Percentiles rank a stretch among this genome's conserved stretches.
phyloP scores from a whole-genome alignment of 2,113 vertebrate species.

The Gallinago media region DNA sequence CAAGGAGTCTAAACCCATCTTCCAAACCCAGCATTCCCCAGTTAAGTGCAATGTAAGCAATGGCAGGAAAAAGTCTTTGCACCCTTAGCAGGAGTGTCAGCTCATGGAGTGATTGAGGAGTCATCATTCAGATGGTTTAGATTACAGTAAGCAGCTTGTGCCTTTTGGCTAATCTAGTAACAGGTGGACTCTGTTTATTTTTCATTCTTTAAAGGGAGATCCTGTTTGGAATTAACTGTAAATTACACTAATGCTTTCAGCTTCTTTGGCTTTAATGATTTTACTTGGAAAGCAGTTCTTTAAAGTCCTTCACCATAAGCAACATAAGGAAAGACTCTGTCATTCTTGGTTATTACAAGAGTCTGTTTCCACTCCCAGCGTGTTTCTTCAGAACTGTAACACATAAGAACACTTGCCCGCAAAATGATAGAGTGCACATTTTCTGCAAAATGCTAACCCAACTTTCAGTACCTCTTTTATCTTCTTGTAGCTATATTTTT shows the following conservation, averaged over 20 bases:
- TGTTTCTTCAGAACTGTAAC: neutral
- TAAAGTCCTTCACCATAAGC: neutral
- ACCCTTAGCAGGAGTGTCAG: neutral
- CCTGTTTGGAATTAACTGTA: neutral
- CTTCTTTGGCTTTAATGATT: neutral
- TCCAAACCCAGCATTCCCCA: neutral
- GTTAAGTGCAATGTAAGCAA: neutral
- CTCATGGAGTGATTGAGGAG: neutral
- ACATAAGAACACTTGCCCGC: neutral
- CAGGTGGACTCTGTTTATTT: constrained; percentile 43
- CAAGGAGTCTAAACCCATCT: neutral
- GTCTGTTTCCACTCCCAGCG: neutral
- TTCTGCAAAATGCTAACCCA: neutral
- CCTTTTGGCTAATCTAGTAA: neutral
- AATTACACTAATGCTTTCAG: neutral
- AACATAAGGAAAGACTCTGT: neutral
- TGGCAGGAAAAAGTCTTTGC: neutral
- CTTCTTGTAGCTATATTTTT: neutral
- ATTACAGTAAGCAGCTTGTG: neutral
- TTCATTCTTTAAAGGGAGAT: neutral
- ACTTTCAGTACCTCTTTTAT: neutral
- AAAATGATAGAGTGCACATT: neutral
- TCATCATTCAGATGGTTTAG: constrained; percentile 3
- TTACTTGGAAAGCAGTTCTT: neutral
- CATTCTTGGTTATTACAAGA: neutral